Conservation (phyloP, 2,113 vertebrate genomes). For the Tychaedon coryphoeus region DNA sequence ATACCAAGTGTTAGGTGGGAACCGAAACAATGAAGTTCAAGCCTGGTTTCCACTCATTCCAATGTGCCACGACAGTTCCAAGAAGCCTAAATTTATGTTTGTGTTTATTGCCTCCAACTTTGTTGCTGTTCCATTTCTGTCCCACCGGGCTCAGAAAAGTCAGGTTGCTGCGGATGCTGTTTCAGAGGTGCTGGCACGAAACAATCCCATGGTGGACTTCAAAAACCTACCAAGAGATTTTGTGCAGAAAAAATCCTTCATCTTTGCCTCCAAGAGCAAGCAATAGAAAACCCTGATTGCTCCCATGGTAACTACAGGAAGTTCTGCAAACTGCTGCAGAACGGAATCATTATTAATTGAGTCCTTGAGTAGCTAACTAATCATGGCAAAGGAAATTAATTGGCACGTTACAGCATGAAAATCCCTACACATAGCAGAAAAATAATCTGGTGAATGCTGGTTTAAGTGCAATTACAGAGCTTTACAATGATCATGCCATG, state of each 20-base stretch:
- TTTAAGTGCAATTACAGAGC: not conserved
- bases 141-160: constrained; percentile 49
- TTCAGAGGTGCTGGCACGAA: constrained; percentile 51
- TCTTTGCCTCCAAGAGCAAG: constrained; percentile 18
- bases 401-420: not conserved
- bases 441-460: not conserved
- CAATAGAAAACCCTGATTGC: constrained; percentile 61
- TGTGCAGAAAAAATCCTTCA: constrained; percentile 36
- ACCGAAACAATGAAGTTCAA: constrained; percentile 62
- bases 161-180: constrained; percentile 59
- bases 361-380: not conserved
- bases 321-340: constrained; percentile 20
- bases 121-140: constrained; percentile 62
- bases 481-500: not conserved
- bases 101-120: constrained; percentile 45
- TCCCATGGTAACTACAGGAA: constrained; percentile 53
- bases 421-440: not conserved
- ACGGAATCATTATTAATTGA: not conserved
- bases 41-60: constrained; percentile 30
- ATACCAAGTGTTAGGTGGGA: constrained; percentile 37
- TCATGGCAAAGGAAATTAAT: not conserved
- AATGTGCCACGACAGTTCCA: constrained; percentile 21
- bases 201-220: not conserved
- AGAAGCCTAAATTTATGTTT: constrained; percentile 64
- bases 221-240: constrained; percentile 5